Evolutionary conservation across 2,113 vertebrate species (phyloP), one percentile per base, ranked within the genome.

Genomic region (Saguinus midas): DNA sequence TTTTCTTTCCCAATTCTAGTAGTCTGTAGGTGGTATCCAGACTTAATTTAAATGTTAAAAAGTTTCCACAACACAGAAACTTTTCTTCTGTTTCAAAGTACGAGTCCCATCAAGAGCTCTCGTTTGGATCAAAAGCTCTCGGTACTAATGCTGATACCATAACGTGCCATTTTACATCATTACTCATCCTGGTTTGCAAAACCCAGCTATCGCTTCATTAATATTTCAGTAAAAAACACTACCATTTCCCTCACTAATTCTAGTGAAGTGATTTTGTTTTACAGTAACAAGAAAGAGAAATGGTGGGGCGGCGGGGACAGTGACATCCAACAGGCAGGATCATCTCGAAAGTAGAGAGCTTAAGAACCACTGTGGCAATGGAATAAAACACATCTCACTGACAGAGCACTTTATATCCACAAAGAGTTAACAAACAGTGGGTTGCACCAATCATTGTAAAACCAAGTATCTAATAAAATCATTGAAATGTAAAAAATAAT

Each of bases 1-100:
- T 94, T 91, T 95, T 75, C 68, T 94, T 86, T 87, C 82, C 92
- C 76, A 92, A 82, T 81, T 92, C 91, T 73, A 94, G 18, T 23
- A 87, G 57, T 90, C 52, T 92, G 8, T 48, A 89, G 64, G 27
- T 64, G 40, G 32, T 75, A 76, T 25, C 21, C 37, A 95, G 58
- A 57, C 50, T 88, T 72, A 27, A 93, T 23, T 64, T 86, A 84
- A 92, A 75, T 70, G n/a, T 68, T 86, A 83, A 80, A 96, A 94
- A 85, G 37, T 58, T 84, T 92, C 50, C 3, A 40, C 9, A 85
- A 75, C 37, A 83, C 73, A 78, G n/a, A 40, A 40, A 40, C 37
- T 40, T 40, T 40, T 40, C 37, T 3, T 40, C 37, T 40, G 37
- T 40, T 40, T 40, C 92, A 35, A 87, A 84, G 66, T 50, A 66